A percentile compares a stretch with the other conserved stretches of the same genome.
Conservation (phyloP, 2,113 vertebrate species). For the Actinemys pallida region DNA sequence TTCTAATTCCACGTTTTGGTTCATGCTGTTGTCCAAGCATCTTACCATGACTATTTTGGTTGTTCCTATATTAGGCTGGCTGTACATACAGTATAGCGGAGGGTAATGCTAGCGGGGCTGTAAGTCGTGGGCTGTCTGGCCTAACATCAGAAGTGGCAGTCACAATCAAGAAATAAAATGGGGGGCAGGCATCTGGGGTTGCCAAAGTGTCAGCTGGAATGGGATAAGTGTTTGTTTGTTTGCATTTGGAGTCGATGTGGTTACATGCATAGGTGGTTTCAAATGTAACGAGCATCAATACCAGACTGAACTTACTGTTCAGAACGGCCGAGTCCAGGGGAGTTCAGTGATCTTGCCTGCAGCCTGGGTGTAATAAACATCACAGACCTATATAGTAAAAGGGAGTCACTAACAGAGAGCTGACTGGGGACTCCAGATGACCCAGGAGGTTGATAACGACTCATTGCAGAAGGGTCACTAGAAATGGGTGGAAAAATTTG, state of each 20-base stretch:
- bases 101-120: fast-evolving
- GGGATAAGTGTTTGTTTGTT: conserved; percentile 25
- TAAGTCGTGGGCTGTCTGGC: background rate
- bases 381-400: background rate
- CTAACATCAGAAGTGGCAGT: background rate
- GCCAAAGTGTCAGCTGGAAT: background rate
- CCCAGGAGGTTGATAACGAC: background rate
- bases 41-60: fast-evolving
- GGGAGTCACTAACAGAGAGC: background rate
- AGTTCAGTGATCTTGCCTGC: background rate
- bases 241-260: conserved; percentile 30
- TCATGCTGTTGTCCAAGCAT: background rate
- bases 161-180: conserved; percentile 10
- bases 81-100: background rate
- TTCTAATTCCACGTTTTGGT: background rate
- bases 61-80: background rate
- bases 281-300: background rate
- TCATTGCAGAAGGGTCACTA: background rate
- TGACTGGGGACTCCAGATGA: background rate
- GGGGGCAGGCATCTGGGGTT: conserved; percentile 13
- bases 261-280: conserved; percentile 23
- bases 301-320: fast-evolving
- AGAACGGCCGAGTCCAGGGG: background rate
- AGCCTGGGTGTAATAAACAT: fast-evolving
- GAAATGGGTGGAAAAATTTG: background rate